Conservation (phyloP, 2,888 invertebrate species). For the Polydrusus pterygomalis region DNA sequence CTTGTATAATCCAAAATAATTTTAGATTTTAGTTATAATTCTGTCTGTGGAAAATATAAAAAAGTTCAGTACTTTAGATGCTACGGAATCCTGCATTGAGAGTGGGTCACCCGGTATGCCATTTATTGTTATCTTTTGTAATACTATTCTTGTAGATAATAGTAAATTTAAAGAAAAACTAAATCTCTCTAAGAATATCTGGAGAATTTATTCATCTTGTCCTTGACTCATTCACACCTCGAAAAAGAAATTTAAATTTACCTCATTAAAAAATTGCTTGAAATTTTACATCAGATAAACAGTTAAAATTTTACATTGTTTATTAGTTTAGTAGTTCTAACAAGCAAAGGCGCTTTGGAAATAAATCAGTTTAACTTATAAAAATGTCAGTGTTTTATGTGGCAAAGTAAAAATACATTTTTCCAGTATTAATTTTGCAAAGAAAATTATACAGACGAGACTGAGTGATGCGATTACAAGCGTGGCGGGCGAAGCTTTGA, state of each 20-base stretch:
- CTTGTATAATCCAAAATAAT: no score
- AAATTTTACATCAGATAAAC: not conserved
- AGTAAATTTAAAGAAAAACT: no score
- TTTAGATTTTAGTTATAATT: no score
- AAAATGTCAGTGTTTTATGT: constrained; percentile 7
- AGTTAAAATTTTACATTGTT: not conserved
- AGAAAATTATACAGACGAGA: not conserved
- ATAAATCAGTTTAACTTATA: constrained; percentile 7
- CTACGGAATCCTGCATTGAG: no score
- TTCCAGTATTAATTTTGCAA: not conserved
- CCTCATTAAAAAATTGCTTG: not conserved
- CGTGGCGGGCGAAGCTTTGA: not conserved
- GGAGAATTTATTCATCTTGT: not conserved
- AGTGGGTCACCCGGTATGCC: no score
- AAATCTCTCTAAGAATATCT: not conserved
- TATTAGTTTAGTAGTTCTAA: constrained; percentile 1
- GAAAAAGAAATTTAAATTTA: not conserved
- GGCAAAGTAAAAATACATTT: constrained; percentile 4
- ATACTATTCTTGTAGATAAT: no score
- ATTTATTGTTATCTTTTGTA: no score
- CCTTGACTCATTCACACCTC: not conserved
- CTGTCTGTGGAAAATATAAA: no score
- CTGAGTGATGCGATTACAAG: not conserved
- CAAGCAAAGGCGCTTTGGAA: not conserved
- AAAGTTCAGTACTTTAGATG: no score